Evolutionary conservation across 2,113 vertebrate genomes (phyloP).

Genomic region (Phaethornis superciliosus): DNA sequence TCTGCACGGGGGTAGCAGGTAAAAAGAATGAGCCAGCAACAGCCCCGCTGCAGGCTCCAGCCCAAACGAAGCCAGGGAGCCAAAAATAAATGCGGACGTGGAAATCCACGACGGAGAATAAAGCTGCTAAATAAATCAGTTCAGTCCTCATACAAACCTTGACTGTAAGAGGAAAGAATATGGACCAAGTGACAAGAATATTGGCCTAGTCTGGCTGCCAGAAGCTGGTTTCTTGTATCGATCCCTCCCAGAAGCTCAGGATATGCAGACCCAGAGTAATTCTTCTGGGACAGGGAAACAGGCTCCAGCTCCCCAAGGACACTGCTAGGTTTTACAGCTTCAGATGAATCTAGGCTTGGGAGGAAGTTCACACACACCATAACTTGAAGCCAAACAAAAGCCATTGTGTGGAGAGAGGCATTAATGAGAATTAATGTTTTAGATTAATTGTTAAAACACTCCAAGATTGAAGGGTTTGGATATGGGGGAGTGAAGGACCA

Average conservation of each 20-base stretch:
- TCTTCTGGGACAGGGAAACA: not conserved
- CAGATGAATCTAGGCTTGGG: not conserved
- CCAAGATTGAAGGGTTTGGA: not conserved
- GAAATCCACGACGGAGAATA: fast-evolving
- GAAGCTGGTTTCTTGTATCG: fast-evolving
- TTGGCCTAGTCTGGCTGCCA: fast-evolving
- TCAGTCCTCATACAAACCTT: no score
- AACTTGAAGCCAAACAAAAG: constrained; percentile 21
- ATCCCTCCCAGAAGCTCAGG: not conserved
- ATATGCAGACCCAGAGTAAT: fast-evolving
- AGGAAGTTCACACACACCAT: not conserved
- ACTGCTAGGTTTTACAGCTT: fast-evolving
- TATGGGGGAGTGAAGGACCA: not conserved
- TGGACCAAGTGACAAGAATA: no score
- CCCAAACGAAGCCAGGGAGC: no score
- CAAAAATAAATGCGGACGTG: fast-evolving
- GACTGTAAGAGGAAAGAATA: not conserved
- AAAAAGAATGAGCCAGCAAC: not conserved
- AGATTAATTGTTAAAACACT: not conserved
- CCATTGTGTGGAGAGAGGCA: not conserved
- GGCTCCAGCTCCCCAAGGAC: not conserved
- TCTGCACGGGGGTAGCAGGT: not conserved
- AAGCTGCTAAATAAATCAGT: fast-evolving
- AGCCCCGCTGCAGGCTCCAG: not conserved
- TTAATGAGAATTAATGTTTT: not conserved